Evolutionary conservation across 2,113 vertebrate genomes (phyloP), one percentile per base, ranked within the genome.

Genomic region (Notechis scutatus): DNA sequence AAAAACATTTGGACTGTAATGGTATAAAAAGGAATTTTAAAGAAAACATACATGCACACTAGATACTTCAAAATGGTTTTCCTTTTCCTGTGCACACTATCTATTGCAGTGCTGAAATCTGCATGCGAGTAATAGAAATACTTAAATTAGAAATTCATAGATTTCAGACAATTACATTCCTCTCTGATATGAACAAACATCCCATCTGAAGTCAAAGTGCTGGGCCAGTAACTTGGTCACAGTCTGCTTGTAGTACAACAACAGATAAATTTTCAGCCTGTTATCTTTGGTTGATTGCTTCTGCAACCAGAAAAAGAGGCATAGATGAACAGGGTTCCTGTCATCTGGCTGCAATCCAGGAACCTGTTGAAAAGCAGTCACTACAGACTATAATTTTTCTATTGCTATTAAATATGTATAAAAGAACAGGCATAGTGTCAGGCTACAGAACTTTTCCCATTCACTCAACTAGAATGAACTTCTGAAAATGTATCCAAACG

Each of bases 1-100:
- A n/a, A 90, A 92, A 95, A 74, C 59, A 91, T 69, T 94, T 93
- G 90, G 23, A 26, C 14, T 90, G 10, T 92, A 88, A 93, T 59
- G n/a, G 45, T 91, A 50, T 34, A 89, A 57, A 1, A 42, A 45
- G 47, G 57, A 42, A 54, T 94, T 94, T 52, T 91, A 90, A 93
- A 24, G 39, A 2, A 45, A 91, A 93, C 6, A 52, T 0, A 1
- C 69, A 87, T 91, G 54, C 59, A 59, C 81, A 81, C 12, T 91
- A 89, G 88, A 85, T 5, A 23, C 39, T 90, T 81, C 39, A 86
- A 54, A 90, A 92, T 85, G 5, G 54, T 59, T 69, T 92, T n/a
- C 42, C n/a, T 85, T 39, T 45, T 45, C 45, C 45, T 57, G 20
- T 45, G 23, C 11, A 56, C 69, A 47, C 18, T 50, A 14, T 12